Base-by-base conservation (phyloP, 2,797 vertebrate species). In the Borostomias antarcticus region DNA sequence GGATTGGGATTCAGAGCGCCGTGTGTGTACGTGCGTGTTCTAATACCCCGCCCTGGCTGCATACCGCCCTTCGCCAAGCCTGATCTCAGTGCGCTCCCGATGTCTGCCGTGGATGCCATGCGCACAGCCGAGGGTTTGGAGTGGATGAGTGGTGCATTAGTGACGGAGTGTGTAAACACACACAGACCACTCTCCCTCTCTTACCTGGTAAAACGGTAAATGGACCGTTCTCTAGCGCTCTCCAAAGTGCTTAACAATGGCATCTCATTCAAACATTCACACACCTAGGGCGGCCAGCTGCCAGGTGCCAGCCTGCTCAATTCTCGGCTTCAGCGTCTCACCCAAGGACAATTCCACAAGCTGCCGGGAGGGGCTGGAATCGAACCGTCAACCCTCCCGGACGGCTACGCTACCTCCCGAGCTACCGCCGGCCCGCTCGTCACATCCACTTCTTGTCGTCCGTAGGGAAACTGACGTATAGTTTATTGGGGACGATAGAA, bases 91-190 rank as follows among this genome's bases (percentile, higher is more conserved):
- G 33, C 40, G 54, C 19, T 32, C 28, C 63, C 35, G 45, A 28
- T 33, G n/a, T 69, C 32, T n/a, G n/a, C n/a, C n/a, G n/a, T n/a
- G n/a, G 26, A 37, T n/a, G 35, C 8, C n/a, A 3, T 10, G 40
- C 64, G 33, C 37, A 66, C 62, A 54, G 21, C 21, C 8, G 48
- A 23, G n/a, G 48, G 21, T 8, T 9, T 21, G 21, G 23, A 51
- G 21, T 8, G 62, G 65, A n/a, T 66, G 11, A 58, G 15, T 33
- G 70, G 65, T 23, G 23, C 26, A 65, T 69, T 43, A 32, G 47
- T 30, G 25, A 67, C 66, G 43, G 51, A 5, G 47, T 68, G 50
- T 48, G 48, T 2, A 29, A 15, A 8, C 21, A 59, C 50, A 76
- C 21, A 69, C 28, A 33, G 26, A 33, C 43, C 37, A 70, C 35